Conservation (phyloP, 1,140 invertebrate species). For the Caenorhabditis brenneri region DNA sequence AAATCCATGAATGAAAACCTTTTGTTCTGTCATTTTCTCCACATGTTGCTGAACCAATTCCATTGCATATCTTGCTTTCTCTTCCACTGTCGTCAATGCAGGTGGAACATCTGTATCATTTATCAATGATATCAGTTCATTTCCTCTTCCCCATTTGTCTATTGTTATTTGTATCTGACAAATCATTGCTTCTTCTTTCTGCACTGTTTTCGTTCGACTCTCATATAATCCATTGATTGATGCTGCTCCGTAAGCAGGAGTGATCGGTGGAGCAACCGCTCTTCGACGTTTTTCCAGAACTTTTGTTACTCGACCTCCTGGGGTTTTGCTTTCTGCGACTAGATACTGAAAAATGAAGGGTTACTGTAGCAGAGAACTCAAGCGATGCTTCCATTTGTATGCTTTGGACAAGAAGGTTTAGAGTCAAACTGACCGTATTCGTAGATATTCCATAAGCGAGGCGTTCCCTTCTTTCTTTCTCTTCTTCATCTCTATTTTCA, state of each 20-base stretch:
- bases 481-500: background rate
- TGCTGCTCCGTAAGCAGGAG: background rate
- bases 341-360: conserved; percentile 23
- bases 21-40: conserved; percentile 8
- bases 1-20: background rate
- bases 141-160: conserved; percentile 14
- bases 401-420: background rate
- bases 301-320: background rate
- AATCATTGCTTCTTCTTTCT: conserved; percentile 18
- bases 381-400: too few relatives aligned
- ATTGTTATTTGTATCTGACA: background rate
- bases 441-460: conserved; percentile 9
- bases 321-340: background rate
- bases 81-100: background rate
- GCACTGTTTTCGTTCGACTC: conserved; percentile 9
- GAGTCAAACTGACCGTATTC: background rate
- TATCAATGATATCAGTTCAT: background rate
- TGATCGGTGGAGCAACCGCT: background rate
- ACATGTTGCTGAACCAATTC: conserved; percentile 1
- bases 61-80: conserved; percentile 10
- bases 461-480: background rate
- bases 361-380: too few relatives aligned
- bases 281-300: background rate
- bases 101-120: conserved; percentile 2
- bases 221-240: conserved; percentile 6